These are phyloP conservation scores for Cotesia glomerata DNA, from an alignment of 1,140 invertebrate genomes.

Conservation along the genomic window DNA sequence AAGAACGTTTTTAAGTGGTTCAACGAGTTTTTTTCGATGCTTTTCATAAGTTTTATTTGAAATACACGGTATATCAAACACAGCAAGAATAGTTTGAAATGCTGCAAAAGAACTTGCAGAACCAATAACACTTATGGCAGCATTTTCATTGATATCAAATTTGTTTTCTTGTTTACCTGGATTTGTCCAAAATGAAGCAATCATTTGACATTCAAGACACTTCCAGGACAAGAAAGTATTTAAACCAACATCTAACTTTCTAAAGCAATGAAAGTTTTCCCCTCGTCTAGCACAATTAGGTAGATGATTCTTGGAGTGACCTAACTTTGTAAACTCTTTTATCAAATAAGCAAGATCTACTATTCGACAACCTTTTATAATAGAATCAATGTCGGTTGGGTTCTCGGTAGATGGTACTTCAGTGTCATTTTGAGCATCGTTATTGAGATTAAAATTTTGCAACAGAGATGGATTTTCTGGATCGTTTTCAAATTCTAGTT, in stretches of 20 bases:
- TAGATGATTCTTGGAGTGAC: background rate
- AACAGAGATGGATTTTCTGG: too few relatives aligned
- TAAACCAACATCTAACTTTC: slow-evolving; percentile 13
- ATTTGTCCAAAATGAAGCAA: background rate
- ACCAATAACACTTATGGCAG: slow-evolving; percentile 22
- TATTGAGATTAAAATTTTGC: too few relatives aligned
- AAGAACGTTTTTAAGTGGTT: slow-evolving; percentile 30
- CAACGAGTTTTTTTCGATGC: slow-evolving; percentile 26
- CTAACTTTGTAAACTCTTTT: slow-evolving; percentile 8
- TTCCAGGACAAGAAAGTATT: slow-evolving; percentile 16
- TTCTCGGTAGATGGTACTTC: too few relatives aligned
- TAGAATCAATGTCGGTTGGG: background rate
- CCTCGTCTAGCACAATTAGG: background rate
- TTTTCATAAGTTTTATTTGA: slow-evolving; percentile 29
- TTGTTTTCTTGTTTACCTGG: background rate
- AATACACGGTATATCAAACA: slow-evolving; percentile 36
- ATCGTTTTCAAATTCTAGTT: too few relatives aligned
- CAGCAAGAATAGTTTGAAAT: slow-evolving; percentile 16
- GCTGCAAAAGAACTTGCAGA: slow-evolving; percentile 18
- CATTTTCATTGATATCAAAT: slow-evolving; percentile 26
- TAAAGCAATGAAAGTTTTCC: slow-evolving; percentile 3
- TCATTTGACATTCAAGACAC: slow-evolving; percentile 18
- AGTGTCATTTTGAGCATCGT: too few relatives aligned
- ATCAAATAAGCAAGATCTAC: slow-evolving; percentile 28
- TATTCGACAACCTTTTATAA: slow-evolving; percentile 21